Percentiles rank a stretch among this genome's conserved stretches.
phyloP scores from a whole-genome alignment of 2,888 invertebrate genomes.

The Exocentrus adspersus region DNA sequence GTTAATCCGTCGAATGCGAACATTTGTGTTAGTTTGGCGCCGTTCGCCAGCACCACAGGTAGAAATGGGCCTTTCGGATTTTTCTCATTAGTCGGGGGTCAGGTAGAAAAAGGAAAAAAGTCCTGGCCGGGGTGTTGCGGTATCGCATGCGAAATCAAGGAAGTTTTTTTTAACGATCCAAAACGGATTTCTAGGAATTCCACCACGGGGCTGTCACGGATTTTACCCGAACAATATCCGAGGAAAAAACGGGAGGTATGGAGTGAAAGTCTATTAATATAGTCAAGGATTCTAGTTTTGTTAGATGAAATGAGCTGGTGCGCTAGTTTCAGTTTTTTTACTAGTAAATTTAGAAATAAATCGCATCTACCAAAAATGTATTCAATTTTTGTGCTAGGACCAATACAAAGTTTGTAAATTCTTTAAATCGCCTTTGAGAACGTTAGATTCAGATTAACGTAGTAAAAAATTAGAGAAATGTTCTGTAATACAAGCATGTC shows the following conservation, averaged over 20 bases:
- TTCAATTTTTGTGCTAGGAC: too few relatives aligned
- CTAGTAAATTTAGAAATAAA: too few relatives aligned
- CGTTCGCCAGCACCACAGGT: constrained; percentile 50
- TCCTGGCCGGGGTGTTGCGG: constrained; percentile 47
- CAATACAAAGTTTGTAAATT: too few relatives aligned
- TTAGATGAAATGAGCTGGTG: too few relatives aligned
- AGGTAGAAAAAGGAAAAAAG: constrained; percentile 53
- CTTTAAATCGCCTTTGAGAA: too few relatives aligned
- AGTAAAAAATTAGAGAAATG: too few relatives aligned
- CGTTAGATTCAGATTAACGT: too few relatives aligned
- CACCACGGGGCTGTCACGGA: background rate
- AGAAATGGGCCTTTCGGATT: constrained; percentile 49
- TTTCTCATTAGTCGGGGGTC: constrained; percentile 57
- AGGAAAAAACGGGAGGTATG: background rate
- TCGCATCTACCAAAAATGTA: too few relatives aligned
- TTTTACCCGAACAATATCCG: background rate
- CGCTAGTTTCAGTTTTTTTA: too few relatives aligned
- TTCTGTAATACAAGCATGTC: too few relatives aligned
- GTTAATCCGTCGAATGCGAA: background rate
- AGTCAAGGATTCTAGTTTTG: too few relatives aligned
- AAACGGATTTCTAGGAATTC: constrained; percentile 36
- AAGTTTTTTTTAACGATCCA: constrained; percentile 52
- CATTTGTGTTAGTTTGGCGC: constrained; percentile 48
- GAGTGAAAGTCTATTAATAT: background rate
- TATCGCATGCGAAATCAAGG: constrained; percentile 56